phyloP scores from a whole-genome alignment of 1,140 invertebrate genomes.

The Drosophila micromelanica region DNA sequence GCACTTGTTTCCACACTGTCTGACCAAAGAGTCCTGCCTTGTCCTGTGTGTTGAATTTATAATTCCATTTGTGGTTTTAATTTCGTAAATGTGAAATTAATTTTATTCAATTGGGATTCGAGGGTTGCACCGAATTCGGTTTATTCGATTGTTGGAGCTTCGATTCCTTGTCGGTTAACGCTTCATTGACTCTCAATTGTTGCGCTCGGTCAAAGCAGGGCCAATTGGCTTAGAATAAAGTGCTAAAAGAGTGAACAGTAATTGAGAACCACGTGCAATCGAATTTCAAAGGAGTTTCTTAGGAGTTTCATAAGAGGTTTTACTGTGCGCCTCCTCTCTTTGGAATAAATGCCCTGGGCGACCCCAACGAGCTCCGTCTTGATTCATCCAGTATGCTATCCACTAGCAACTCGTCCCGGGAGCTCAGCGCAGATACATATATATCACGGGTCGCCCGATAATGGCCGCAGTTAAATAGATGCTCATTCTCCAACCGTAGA shows the following conservation, averaged over 20 bases:
- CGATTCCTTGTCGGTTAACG: constrained; percentile 15
- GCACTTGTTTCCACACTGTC: not conserved
- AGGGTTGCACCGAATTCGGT: not conserved
- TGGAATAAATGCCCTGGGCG: not conserved
- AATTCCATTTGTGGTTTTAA: constrained; percentile 84
- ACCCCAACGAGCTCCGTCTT: not conserved
- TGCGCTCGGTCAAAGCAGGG: not conserved
- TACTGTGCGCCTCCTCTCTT: not conserved
- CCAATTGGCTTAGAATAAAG: constrained; percentile 19
- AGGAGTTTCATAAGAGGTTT: too few relatives aligned
- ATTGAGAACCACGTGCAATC: not conserved
- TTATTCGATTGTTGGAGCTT: constrained; percentile 7
- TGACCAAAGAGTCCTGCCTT: not conserved
- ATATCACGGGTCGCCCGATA: constrained; percentile 57
- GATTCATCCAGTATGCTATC: constrained; percentile 1
- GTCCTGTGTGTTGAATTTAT: constrained; percentile 72
- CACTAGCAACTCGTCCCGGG: constrained; percentile 17
- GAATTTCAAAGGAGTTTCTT: not conserved
- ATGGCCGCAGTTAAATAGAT: constrained; percentile 65
- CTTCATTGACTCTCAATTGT: constrained; percentile 66
- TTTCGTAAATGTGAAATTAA: constrained; percentile 82
- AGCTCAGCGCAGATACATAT: constrained; percentile 14
- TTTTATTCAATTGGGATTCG: constrained; percentile 71
- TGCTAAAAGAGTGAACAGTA: not conserved
- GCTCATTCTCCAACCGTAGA: constrained; percentile 61